phyloP scores from a whole-genome alignment of 2,797 vertebrate species.

The Lithobates pipiens region DNA sequence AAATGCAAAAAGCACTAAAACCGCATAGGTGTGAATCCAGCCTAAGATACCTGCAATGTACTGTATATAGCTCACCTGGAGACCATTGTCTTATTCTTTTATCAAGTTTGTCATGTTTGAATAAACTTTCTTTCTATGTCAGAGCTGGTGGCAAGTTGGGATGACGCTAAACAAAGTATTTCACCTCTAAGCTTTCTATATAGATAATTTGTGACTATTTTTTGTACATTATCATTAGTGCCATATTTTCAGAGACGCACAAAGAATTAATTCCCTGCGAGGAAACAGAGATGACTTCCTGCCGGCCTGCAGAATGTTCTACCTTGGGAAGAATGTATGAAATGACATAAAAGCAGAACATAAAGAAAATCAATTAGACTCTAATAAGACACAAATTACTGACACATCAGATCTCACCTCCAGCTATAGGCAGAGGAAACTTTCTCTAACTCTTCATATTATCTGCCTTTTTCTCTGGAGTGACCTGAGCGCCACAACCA shows the following conservation, averaged over 20 bases:
- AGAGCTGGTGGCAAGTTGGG: no score
- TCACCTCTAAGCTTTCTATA: no score
- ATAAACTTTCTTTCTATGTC: no score
- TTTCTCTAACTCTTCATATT: background rate
- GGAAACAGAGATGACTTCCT: background rate
- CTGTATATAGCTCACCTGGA: no score
- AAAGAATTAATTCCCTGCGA: background rate
- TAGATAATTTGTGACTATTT: background rate
- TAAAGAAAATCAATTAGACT: conserved; percentile 24
- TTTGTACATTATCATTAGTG: no score
- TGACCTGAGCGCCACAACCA: conserved; percentile 33
- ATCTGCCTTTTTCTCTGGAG: background rate
- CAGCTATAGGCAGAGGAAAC: background rate
- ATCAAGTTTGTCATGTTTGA: no score
- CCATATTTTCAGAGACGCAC: no score
- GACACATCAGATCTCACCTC: conserved; percentile 15
- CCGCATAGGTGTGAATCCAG: no score
- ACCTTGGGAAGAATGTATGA: background rate
- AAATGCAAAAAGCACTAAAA: no score
- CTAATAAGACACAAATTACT: conserved; percentile 2
- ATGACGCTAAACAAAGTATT: background rate
- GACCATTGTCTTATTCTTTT: no score
- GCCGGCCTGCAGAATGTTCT: conserved; percentile 57
- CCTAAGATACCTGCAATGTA: no score
- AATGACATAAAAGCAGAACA: conserved; percentile 47